Base-by-base conservation (phyloP, 2,113 vertebrate species). In the Petrocephalus microphthalmus region DNA sequence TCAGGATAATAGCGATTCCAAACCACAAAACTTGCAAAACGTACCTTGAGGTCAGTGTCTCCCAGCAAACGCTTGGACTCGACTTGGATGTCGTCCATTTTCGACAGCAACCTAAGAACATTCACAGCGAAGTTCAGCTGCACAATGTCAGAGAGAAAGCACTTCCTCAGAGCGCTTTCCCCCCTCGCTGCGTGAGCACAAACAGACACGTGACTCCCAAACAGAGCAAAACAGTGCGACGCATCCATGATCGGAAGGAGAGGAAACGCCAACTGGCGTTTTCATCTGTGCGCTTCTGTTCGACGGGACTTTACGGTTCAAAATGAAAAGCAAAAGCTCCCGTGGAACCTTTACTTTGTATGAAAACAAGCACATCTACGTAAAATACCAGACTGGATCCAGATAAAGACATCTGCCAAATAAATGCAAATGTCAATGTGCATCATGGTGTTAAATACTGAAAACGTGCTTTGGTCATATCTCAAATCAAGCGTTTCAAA, bases 1-100 rank as follows among this genome's bases (percentile, higher is more conserved):
- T n/a, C 15, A 74, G 29, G 11, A 37, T 17, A 42, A 42, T 2
- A 42, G 15, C 29, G 7, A 78, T 33, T 49, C 49, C 7, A 29
- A 57, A 15, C 20, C 20, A 19, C 33, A 3, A 42, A 85, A 52
- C 42, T 87, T 49, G 10, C 11, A 47, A 42, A 53, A 93, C 94
- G 86, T 94, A 96, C 95, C 89, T 93, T 93, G 54, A 96, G 89
- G n/a, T 96, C 95, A 89, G 74, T 91, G 91, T 96, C 94, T 4
- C 94, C 94, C 89, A 96, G 91, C 90, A 96, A 92, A 88, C 92
- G 93, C 91, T 94, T 96, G 87, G 94, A 94, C 91, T 95, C 94
- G 90, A 93, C 87, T 81, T 95, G 94, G 91, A 95, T 95, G 45
- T 96, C 94, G 74, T 95, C 95, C 95, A 96, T 96, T 91, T 93